Conservation (phyloP, 2,797 vertebrate genomes). For the Phoxinus dragarum region DNA sequence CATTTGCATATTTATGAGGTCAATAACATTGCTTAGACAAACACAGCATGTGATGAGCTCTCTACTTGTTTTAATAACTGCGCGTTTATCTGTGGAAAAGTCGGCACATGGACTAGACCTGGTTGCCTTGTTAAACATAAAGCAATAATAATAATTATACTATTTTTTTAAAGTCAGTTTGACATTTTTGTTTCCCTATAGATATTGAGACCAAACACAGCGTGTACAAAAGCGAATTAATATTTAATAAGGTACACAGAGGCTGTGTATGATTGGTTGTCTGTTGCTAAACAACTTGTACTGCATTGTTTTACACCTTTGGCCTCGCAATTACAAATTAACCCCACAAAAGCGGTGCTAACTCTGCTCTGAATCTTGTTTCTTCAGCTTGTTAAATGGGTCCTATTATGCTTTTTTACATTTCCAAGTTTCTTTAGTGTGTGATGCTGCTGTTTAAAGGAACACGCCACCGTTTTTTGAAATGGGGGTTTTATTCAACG, state of each 20-base stretch:
- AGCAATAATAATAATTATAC: neutral
- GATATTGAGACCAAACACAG: slow-evolving; percentile 3
- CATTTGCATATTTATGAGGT: slow-evolving; percentile 27
- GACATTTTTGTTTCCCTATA: slow-evolving; percentile 11
- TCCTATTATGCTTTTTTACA: neutral
- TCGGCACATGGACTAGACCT: neutral
- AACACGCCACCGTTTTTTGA: too few species aligned
- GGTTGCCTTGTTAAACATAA: neutral
- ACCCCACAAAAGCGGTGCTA: neutral
- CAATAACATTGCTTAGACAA: slow-evolving; percentile 14
- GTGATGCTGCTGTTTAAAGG: neutral
- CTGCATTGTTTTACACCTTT: neutral
- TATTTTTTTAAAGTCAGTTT: neutral
- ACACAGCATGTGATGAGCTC: neutral
- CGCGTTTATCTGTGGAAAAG: neutral
- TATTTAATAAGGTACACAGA: slow-evolving; percentile 10
- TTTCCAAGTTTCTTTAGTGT: neutral
- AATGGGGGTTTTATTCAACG: too few species aligned
- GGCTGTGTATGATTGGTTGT: slow-evolving; percentile 7
- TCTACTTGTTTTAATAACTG: slow-evolving; percentile 4
- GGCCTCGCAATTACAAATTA: neutral
- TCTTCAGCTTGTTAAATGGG: neutral
- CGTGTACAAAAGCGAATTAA: neutral
- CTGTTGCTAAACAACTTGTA: slow-evolving; percentile 20
- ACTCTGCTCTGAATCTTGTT: neutral